Evolutionary conservation across 2,113 vertebrate genomes (phyloP).

Genomic region (Glaucomys volans): DNA sequence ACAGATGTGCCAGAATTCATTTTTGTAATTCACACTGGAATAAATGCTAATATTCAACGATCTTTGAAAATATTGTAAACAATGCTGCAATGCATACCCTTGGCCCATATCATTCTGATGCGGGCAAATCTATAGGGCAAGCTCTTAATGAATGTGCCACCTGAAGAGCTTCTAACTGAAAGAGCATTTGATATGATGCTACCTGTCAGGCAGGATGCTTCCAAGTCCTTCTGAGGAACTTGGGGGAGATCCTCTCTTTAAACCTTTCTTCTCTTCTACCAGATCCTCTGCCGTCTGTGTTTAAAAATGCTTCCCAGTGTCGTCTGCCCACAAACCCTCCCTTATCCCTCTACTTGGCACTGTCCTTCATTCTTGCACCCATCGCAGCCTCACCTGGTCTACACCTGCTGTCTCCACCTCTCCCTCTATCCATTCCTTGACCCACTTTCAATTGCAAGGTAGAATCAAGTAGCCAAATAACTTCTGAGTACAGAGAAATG

Average conservation of each 20-base stretch:
- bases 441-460: neutral
- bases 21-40: neutral
- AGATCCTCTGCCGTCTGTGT: neutral
- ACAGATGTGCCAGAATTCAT: neutral
- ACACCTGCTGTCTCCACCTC: neutral
- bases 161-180: neutral
- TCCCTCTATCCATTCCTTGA: neutral
- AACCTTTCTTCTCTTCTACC: neutral
- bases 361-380: rapidly evolving
- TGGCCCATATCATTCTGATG: neutral
- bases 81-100: neutral
- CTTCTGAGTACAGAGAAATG: neutral
- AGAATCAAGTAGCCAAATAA: neutral
- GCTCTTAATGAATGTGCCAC: neutral
- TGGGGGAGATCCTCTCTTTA: neutral
- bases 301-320: neutral
- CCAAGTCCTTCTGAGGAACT: neutral
- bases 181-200: neutral
- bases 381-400: neutral
- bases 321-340: neutral
- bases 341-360: neutral
- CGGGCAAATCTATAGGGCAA: neutral
- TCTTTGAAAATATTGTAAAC: neutral
- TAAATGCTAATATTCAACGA: neutral
- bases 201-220: neutral